phyloP scores from a whole-genome alignment of 2,888 invertebrate species.

The Hybos culiciformis region DNA sequence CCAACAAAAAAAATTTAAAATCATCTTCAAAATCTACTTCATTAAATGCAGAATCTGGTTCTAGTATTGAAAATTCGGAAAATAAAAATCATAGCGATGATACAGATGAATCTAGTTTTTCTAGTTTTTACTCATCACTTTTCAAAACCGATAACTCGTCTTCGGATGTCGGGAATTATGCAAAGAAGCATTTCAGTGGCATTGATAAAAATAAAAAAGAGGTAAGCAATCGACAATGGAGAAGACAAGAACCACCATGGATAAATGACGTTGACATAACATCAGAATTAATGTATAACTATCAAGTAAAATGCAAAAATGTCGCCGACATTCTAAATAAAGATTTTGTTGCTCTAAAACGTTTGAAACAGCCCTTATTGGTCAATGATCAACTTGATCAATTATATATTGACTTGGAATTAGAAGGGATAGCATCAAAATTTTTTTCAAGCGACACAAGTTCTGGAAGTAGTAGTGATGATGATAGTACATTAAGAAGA shows the following conservation, averaged over 20 bases:
- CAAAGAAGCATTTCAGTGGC: too few relatives aligned
- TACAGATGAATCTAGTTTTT: constrained; percentile 48
- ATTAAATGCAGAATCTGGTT: constrained; percentile 30
- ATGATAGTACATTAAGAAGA: constrained; percentile 18
- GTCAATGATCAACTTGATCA: constrained; percentile 51
- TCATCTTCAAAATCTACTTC: constrained; percentile 29
- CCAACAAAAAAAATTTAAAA: too few relatives aligned
- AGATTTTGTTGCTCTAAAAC: constrained; percentile 42
- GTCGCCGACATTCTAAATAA: constrained; percentile 42
- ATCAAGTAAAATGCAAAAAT: constrained; percentile 42
- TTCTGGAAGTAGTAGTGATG: constrained; percentile 34
- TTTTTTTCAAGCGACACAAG: constrained; percentile 40
- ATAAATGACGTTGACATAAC: constrained; percentile 43
- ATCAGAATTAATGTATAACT: constrained; percentile 45
- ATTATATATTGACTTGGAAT: constrained; percentile 45
- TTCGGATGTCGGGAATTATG: background rate
- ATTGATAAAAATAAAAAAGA: too few relatives aligned
- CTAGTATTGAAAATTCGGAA: constrained; percentile 26
- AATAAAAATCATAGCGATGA: constrained; percentile 34
- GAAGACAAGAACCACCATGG: constrained; percentile 42
- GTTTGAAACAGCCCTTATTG: constrained; percentile 41
- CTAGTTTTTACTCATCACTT: constrained; percentile 52
- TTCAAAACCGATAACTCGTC: background rate
- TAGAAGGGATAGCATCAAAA: constrained; percentile 39
- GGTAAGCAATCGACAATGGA: constrained; percentile 10